Percentiles rank a stretch among this genome's conserved stretches.
Evolutionary conservation across 1,140 invertebrate species (phyloP).

Genomic region (Microplitis demolitor): DNA sequence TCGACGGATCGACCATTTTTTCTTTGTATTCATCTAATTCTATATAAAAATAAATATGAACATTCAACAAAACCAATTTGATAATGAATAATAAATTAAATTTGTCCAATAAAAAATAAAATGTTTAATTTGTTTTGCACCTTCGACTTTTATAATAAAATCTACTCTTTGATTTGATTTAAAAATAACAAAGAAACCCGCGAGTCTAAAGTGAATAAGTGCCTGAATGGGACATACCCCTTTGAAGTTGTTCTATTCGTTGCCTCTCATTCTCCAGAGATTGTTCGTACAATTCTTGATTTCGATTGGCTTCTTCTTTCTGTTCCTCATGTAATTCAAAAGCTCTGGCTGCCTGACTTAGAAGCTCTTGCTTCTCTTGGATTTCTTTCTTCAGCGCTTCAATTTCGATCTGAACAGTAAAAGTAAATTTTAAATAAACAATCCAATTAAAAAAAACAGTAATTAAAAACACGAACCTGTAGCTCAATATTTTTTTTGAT

Average conservation of each 20-base stretch:
- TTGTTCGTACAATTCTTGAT: conserved; percentile 50
- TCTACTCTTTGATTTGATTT: no score
- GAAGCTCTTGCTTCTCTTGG: conserved; percentile 79
- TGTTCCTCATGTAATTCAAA: conserved; percentile 75
- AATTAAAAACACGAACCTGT: conserved; percentile 66
- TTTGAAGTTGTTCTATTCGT: conserved; percentile 50
- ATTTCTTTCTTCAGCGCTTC: conserved; percentile 80
- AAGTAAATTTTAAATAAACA: conserved; percentile 16
- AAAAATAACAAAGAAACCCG: neutral
- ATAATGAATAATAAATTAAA: neutral
- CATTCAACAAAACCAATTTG: conserved; percentile 3
- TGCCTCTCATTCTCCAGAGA: conserved; percentile 49
- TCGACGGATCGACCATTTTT: conserved; percentile 39
- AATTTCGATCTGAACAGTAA: conserved; percentile 69
- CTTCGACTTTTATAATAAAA: no score
- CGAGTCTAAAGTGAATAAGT: neutral
- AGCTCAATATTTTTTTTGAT: conserved; percentile 79
- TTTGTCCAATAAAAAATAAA: neutral
- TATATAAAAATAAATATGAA: conserved; percentile 19
- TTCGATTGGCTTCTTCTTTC: conserved; percentile 47
- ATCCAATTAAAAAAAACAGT: neutral
- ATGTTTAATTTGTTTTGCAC: no score
- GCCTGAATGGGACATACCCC: conserved; percentile 33
- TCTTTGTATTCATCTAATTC: conserved; percentile 50
- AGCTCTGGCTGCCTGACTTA: conserved; percentile 81